Evolutionary conservation across 1,140 invertebrate genomes (phyloP).

Genomic region (Drosophila guanche): DNA sequence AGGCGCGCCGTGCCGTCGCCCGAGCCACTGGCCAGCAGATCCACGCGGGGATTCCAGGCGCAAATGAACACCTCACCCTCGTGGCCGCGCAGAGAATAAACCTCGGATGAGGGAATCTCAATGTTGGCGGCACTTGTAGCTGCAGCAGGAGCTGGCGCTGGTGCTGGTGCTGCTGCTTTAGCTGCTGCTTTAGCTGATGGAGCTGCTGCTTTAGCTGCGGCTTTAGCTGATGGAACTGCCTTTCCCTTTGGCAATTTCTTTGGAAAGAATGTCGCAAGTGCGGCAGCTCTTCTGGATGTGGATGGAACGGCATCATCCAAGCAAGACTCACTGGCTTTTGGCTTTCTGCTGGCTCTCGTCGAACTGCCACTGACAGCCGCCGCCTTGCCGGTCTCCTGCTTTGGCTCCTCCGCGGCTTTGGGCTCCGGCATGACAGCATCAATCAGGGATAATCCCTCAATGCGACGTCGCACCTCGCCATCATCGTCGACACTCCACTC

Average conservation of each 20-base stretch:
- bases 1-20: constrained; percentile 99
- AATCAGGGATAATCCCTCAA: constrained; percentile 96
- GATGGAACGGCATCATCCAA: constrained; percentile 76
- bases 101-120: constrained; percentile 97
- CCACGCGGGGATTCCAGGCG: constrained; percentile 99
- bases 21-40: constrained; percentile 98
- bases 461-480: constrained; percentile 89
- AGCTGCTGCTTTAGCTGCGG: constrained; percentile 56
- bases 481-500: constrained; percentile 98
- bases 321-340: constrained; percentile 46
- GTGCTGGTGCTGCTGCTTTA: constrained; percentile 66
- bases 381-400: constrained; percentile 85
- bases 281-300: constrained; percentile 84
- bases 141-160: background rate
- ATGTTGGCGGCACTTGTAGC: constrained; percentile 83
- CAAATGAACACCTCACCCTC: constrained; percentile 99
- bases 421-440: constrained; percentile 99
- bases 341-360: constrained; percentile 4
- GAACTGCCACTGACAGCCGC: constrained; percentile 67
- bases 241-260: too few relatives aligned
- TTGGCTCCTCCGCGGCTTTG: constrained; percentile 89
- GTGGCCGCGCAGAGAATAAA: constrained; percentile 96
- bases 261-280: too few relatives aligned
- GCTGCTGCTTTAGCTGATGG: constrained; percentile 51
- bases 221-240: constrained; percentile 52